Percentiles rank a stretch among this genome's conserved stretches.
Evolutionary conservation across 92 coral and sea anemone genomes (phyloP).

Genomic region (Montipora capitata): DNA sequence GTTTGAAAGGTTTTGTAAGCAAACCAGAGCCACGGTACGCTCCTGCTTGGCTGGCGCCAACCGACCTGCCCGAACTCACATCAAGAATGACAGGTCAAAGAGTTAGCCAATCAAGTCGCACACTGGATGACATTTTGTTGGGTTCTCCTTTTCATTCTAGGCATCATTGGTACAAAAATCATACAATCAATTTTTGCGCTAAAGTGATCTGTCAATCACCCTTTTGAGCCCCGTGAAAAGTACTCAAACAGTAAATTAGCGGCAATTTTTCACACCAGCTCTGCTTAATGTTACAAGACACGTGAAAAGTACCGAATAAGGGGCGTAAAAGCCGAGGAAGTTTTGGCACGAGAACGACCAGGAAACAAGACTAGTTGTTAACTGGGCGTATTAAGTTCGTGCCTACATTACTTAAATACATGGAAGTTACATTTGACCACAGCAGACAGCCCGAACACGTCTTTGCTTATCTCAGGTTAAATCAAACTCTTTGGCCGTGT

Average conservation of each 20-base stretch:
- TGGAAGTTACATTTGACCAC: not conserved
- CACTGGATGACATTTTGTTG: slow-evolving; percentile 81
- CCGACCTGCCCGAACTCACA: slow-evolving; percentile 79
- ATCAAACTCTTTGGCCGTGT: slow-evolving; percentile 2
- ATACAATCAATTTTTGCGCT: slow-evolving; percentile 90
- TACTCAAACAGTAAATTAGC: slow-evolving; percentile 50
- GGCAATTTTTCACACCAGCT: slow-evolving; percentile 57
- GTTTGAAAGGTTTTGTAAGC: slow-evolving; percentile 94
- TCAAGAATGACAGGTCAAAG: slow-evolving; percentile 90
- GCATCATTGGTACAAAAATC: slow-evolving; percentile 93
- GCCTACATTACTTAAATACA: slow-evolving; percentile 11
- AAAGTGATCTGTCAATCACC: slow-evolving; percentile 88
- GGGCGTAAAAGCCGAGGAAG: not conserved
- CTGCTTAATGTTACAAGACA: slow-evolving; percentile 28
- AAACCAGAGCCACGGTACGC: slow-evolving; percentile 85
- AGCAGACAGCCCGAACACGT: not conserved
- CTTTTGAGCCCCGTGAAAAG: slow-evolving; percentile 80
- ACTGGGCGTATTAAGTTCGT: slow-evolving; percentile 8
- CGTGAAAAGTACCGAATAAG: slow-evolving; percentile 22
- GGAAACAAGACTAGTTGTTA: slow-evolving; percentile 16
- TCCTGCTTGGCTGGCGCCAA: slow-evolving; percentile 96
- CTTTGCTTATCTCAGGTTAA: slow-evolving; percentile 33
- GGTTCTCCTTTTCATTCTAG: slow-evolving; percentile 83
- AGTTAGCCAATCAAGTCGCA: slow-evolving; percentile 79
- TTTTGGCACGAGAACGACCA: slow-evolving; percentile 4